phyloP scores from a whole-genome alignment of 2,797 vertebrate species.

The Coregonus ussuriensis region DNA sequence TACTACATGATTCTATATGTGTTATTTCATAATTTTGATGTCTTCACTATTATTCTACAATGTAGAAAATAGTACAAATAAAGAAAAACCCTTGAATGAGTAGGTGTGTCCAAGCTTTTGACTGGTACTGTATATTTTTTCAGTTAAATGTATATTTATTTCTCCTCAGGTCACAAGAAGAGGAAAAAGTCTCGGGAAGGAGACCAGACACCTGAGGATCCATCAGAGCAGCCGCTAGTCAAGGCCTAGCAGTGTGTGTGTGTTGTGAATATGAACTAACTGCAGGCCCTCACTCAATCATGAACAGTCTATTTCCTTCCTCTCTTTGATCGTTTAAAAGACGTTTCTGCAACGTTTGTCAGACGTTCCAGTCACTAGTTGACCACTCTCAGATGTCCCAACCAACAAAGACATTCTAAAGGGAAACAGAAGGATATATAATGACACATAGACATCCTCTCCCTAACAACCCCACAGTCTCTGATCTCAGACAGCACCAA shows the following conservation, averaged over 20 bases:
- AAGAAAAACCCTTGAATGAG: too few relatives aligned
- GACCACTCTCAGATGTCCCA: background rate
- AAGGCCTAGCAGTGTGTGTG: slow-evolving; percentile 57
- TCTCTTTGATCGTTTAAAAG: background rate
- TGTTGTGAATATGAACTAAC: background rate
- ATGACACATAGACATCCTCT: background rate
- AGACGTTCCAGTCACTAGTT: background rate
- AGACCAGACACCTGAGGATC: slow-evolving; percentile 83
- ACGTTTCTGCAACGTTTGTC: background rate
- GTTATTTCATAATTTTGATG: too few relatives aligned
- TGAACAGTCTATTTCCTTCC: background rate
- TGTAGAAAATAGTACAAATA: too few relatives aligned
- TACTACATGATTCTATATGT: too few relatives aligned
- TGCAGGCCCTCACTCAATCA: background rate
- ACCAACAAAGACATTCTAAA: background rate
- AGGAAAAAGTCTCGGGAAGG: slow-evolving; percentile 77
- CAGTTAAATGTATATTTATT: background rate
- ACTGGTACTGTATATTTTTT: background rate
- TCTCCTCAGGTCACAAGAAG: slow-evolving; percentile 82
- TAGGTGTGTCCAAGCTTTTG: too few relatives aligned
- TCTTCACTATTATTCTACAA: too few relatives aligned
- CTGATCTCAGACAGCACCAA: slow-evolving; percentile 5
- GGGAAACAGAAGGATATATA: slow-evolving; percentile 54
- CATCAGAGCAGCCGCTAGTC: slow-evolving; percentile 81
- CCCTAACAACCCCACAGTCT: background rate